Evolutionary conservation across 1,140 invertebrate genomes (phyloP).

Genomic region (Zaprionus ornatus): DNA sequence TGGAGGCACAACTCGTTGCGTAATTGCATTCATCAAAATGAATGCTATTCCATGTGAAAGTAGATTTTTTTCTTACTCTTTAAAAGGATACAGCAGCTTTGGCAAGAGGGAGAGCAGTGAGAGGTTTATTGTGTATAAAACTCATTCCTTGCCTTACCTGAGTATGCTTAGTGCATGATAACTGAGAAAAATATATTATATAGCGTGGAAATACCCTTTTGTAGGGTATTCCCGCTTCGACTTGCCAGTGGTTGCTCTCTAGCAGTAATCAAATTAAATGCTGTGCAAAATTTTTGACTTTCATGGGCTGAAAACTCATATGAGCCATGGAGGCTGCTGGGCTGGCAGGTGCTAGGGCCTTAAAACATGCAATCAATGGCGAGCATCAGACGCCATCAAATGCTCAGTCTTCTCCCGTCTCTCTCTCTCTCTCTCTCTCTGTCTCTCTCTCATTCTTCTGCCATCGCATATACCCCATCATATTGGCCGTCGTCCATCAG

Average conservation of each 20-base stretch:
- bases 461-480: slow-evolving; percentile 10
- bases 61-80: background rate
- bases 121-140: no score
- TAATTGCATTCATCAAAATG: slow-evolving; percentile 73
- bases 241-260: background rate
- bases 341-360: slow-evolving; percentile 3
- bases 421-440: background rate
- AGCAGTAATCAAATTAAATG: slow-evolving; percentile 51
- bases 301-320: background rate
- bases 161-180: no score
- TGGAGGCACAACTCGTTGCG: slow-evolving; percentile 54
- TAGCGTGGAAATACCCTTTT: background rate
- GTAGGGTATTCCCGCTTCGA: background rate
- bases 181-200: no score
- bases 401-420: background rate
- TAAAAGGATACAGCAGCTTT: background rate
- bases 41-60: slow-evolving; percentile 35
- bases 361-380: slow-evolving; percentile 46
- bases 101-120: no score
- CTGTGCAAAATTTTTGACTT: slow-evolving; percentile 37
- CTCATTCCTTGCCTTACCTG: no score
- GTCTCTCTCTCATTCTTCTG: background rate
- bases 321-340: background rate
- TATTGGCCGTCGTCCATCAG: slow-evolving; percentile 58
- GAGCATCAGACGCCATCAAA: slow-evolving; percentile 30